phyloP scores from a whole-genome alignment of 2,797 vertebrate genomes.

The Chloroceryle inda region DNA sequence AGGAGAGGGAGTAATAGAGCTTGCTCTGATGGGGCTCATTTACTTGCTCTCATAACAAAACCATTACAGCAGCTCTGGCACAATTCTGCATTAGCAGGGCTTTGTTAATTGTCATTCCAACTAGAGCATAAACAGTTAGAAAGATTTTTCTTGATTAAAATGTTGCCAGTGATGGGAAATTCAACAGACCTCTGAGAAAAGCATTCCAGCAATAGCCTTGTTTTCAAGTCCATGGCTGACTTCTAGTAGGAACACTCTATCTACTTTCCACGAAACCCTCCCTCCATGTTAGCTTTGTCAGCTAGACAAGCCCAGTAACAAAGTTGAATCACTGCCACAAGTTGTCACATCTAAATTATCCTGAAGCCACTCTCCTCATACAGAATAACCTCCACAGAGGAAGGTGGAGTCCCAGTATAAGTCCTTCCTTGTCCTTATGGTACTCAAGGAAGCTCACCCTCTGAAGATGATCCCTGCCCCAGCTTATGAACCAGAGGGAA shows the following conservation, averaged over 20 bases:
- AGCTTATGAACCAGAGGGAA: not conserved
- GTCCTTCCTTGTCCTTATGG: not conserved
- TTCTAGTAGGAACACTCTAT: not conserved
- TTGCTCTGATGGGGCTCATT: slow-evolving; percentile 34
- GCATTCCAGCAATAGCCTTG: not conserved
- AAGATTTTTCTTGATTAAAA: slow-evolving; percentile 50
- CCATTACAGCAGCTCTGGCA: not conserved
- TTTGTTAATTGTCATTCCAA: slow-evolving; percentile 39
- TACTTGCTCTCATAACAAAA: not conserved
- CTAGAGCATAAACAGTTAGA: not conserved
- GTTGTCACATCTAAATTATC: not conserved
- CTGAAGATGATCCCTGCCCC: not conserved
- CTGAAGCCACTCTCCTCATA: not conserved
- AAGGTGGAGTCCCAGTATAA: not conserved
- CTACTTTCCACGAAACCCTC: not conserved
- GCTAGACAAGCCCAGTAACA: not conserved
- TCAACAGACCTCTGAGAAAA: slow-evolving; percentile 16
- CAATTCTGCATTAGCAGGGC: not conserved
- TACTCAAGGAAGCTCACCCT: not conserved
- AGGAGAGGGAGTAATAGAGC: not conserved
- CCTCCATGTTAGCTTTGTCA: not conserved
- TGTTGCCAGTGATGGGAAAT: not conserved
- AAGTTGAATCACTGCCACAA: not conserved
- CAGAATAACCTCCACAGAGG: not conserved
- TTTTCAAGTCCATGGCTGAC: not conserved